Percentiles rank a stretch among this genome's conserved stretches.
Evolutionary conservation across 2,113 vertebrate species (phyloP).

Genomic region (Zootoca vivipara): DNA sequence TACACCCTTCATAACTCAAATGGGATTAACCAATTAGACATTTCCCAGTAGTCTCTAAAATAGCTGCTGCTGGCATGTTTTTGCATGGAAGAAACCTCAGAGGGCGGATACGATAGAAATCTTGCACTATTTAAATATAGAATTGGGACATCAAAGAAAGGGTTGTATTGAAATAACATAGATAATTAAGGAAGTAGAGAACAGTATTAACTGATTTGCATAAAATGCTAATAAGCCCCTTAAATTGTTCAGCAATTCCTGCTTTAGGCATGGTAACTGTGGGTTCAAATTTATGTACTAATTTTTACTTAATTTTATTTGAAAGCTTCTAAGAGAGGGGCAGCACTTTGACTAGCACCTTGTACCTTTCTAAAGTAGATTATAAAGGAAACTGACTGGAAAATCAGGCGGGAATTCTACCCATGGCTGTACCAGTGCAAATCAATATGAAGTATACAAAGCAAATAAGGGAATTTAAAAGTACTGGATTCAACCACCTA

Average conservation of each 20-base stretch:
- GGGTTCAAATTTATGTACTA: conserved; percentile 81
- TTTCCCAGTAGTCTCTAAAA: conserved; percentile 91
- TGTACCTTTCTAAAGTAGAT: background rate
- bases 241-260: conserved; percentile 87
- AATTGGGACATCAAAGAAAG: conserved; percentile 98
- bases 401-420: conserved; percentile 41
- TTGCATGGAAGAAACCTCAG: conserved; percentile 95
- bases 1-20: conserved; percentile 85
- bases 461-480: background rate
- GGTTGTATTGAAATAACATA: conserved; percentile 98
- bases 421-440: background rate
- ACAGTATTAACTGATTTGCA: conserved; percentile 98
- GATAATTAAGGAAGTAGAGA: conserved; percentile 99
- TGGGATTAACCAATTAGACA: conserved; percentile 91
- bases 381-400: background rate
- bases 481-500: background rate
- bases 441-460: conserved; percentile 1
- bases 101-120: conserved; percentile 92
- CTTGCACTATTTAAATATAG: conserved; percentile 98
- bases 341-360: conserved; percentile 29
- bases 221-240: conserved; percentile 99
- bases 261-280: conserved; percentile 78
- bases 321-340: conserved; percentile 48
- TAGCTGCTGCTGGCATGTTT: conserved; percentile 95
- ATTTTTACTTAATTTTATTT: conserved; percentile 75